A percentile compares a stretch with the other conserved stretches of the same genome.
Conservation (phyloP, 2,888 invertebrate species). For the Lasioglossum figueresi region DNA sequence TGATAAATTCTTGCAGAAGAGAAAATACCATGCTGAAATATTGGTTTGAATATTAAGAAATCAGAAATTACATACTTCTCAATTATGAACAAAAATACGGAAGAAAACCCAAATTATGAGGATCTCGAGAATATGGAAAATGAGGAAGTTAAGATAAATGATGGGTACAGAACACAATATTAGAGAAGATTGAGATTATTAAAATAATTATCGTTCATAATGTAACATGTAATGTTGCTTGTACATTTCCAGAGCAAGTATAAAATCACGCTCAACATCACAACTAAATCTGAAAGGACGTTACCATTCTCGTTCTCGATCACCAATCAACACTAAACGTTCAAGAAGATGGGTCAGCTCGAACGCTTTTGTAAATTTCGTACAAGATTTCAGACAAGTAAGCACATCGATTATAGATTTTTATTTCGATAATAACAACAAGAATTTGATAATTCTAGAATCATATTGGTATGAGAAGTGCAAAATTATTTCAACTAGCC, state of each 20-base stretch:
- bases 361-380: slow-evolving; percentile 79
- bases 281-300: not conserved
- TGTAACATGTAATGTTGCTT: not conserved
- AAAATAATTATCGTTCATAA: not conserved
- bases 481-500: slow-evolving; percentile 71
- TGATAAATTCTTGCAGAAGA: slow-evolving; percentile 51
- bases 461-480: slow-evolving; percentile 49
- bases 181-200: slow-evolving; percentile 6
- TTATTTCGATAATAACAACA: not conserved
- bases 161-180: not conserved
- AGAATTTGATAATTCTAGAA: slow-evolving; percentile 49
- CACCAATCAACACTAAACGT: slow-evolving; percentile 48
- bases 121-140: slow-evolving; percentile 1
- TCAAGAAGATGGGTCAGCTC: slow-evolving; percentile 69
- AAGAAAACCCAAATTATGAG: slow-evolving; percentile 22
- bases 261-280: not conserved
- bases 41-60: slow-evolving; percentile 1
- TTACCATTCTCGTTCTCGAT: slow-evolving; percentile 58
- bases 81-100: slow-evolving; percentile 52
- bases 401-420: not conserved
- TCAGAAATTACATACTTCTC: not conserved
- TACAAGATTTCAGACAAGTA: slow-evolving; percentile 76
- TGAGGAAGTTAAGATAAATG: not conserved
- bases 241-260: slow-evolving; percentile 13
- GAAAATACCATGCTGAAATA: slow-evolving; percentile 38